Conservation (phyloP, 2,113 vertebrate genomes). For the Promerops cafer region DNA sequence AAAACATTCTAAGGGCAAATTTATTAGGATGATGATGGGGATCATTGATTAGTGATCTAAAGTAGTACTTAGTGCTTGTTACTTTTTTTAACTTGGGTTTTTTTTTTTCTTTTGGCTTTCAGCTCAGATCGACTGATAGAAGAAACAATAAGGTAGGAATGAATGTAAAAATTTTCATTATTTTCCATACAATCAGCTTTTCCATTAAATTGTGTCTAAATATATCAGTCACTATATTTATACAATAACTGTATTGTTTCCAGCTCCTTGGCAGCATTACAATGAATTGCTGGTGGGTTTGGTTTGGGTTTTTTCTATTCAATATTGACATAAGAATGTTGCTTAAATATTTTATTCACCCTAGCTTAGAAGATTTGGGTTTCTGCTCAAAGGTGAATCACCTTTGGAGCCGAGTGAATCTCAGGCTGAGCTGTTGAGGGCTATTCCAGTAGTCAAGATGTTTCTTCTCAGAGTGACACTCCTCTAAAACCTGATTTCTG, state of each 20-base stretch:
- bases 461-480: neutral
- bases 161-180: neutral
- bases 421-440: neutral
- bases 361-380: neutral
- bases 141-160: constrained; percentile 95
- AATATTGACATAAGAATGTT: neutral
- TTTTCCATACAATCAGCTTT: neutral
- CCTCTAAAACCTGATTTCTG: neutral
- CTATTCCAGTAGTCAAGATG: neutral
- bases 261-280: neutral
- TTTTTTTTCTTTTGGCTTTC: constrained; percentile 45
- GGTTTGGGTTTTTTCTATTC: neutral
- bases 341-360: neutral
- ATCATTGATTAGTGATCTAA: neutral
- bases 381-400: neutral
- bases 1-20: neutral
- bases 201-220: neutral
- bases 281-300: neutral
- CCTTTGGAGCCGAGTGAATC: neutral
- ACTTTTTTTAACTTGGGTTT: neutral
- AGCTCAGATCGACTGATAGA: constrained; percentile 97
- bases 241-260: neutral
- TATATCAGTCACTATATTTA: neutral
- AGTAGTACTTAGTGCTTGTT: neutral
- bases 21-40: neutral